Conservation (phyloP, 2,888 invertebrate species). For the Oscheius myriophilus region DNA sequence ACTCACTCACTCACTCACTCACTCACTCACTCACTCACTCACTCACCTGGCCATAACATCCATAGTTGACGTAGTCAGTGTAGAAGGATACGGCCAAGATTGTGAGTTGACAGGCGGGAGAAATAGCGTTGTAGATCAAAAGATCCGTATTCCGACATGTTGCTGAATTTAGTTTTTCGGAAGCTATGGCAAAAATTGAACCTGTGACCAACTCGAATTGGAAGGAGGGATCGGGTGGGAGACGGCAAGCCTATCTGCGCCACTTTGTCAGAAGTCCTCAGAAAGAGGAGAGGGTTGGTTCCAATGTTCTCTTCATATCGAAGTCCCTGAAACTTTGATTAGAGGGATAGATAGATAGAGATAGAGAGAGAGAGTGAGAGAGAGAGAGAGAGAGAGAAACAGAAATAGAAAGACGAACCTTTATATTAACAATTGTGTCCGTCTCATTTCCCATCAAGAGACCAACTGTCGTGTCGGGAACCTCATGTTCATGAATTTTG, state of each 20-base stretch:
- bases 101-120: conserved; percentile 45
- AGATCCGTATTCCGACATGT: neutral
- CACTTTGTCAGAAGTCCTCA: conserved; percentile 44
- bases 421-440: too few relatives aligned
- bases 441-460: conserved; percentile 37
- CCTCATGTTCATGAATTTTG: conserved; percentile 31
- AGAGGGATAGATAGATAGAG: too few relatives aligned
- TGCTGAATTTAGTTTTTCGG: conserved; percentile 24
- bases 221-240: conserved; percentile 45
- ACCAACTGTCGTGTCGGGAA: conserved; percentile 35
- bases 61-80: conserved; percentile 68
- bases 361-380: too few relatives aligned
- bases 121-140: conserved; percentile 62
- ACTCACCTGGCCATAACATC: conserved; percentile 60
- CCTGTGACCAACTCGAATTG: conserved; percentile 54
- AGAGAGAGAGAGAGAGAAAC: too few relatives aligned
- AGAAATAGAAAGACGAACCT: too few relatives aligned
- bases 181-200: conserved; percentile 12
- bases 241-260: conserved; percentile 48
- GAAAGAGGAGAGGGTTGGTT: conserved; percentile 47
- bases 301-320: conserved; percentile 55
- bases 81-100: conserved; percentile 59
- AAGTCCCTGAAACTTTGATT: conserved; percentile 14
- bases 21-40: too few relatives aligned
- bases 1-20: too few relatives aligned